phyloP scores from a whole-genome alignment of 2,797 vertebrate genomes.

The Anguilla megastoma region DNA sequence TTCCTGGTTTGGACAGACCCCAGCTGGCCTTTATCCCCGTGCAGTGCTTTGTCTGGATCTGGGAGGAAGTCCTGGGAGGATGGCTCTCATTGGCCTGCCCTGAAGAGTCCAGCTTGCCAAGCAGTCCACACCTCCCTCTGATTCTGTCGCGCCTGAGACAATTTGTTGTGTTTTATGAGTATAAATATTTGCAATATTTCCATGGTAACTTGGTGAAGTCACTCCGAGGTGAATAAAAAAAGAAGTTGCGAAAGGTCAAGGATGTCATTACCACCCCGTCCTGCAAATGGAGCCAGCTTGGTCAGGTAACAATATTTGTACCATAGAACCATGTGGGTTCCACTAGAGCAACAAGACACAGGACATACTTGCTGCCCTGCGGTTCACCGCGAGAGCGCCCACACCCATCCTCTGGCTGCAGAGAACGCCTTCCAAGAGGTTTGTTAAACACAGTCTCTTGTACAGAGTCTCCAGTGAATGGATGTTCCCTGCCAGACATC shows the following conservation, averaged over 20 bases:
- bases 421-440: background rate
- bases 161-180: background rate
- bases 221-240: background rate
- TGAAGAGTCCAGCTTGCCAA: background rate
- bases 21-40: background rate
- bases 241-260: background rate
- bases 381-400: background rate
- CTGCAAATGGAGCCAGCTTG: background rate
- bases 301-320: background rate
- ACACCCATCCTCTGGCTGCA: background rate
- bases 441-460: background rate
- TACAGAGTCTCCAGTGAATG: background rate
- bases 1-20: background rate
- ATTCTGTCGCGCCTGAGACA: background rate
- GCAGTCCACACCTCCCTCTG: background rate
- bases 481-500: background rate
- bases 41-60: background rate
- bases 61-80: background rate
- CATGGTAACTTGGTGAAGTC: conserved; percentile 1
- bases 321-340: background rate
- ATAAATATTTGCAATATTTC: conserved; percentile 7
- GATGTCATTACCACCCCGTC: background rate
- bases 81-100: background rate
- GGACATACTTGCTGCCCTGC: background rate
- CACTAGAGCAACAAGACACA: background rate